phyloP scores from a whole-genome alignment of 2,797 vertebrate species.

The Cichlasoma orientale region DNA sequence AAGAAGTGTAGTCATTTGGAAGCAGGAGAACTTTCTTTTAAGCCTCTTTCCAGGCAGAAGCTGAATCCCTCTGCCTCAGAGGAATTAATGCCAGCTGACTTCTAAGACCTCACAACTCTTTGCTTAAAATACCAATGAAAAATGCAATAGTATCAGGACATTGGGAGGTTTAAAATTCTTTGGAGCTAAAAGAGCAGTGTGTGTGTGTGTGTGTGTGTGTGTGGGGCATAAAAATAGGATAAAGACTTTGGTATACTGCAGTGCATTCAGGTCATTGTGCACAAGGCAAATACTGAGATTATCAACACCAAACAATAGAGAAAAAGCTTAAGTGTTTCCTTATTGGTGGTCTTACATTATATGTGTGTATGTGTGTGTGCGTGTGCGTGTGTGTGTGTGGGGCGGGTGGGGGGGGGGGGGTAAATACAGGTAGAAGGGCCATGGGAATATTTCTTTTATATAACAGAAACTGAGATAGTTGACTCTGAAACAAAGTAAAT shows the following conservation, averaged over 20 bases:
- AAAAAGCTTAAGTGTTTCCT: constrained; percentile 22
- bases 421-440: neutral
- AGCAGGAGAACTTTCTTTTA: constrained; percentile 67
- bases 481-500: neutral
- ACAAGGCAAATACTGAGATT: constrained; percentile 48
- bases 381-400: too few relatives aligned
- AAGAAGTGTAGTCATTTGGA: constrained; percentile 49
- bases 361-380: neutral
- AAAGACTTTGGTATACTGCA: constrained; percentile 48
- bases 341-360: constrained; percentile 1
- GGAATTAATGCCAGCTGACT: constrained; percentile 81
- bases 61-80: constrained; percentile 65
- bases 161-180: constrained; percentile 77
- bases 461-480: rapidly evolving
- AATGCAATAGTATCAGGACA: constrained; percentile 71
- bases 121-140: constrained; percentile 79
- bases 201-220: constrained; percentile 12
- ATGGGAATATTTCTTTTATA: neutral
- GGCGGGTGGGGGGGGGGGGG: neutral
- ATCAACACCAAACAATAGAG: constrained; percentile 47
- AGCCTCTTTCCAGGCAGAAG: constrained; percentile 72
- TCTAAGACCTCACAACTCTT: constrained; percentile 77
- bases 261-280: constrained; percentile 50
- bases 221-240: constrained; percentile 60
- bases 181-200: constrained; percentile 44